phyloP scores from a whole-genome alignment of 1,140 invertebrate species.

The Mesaphorura yosii region DNA sequence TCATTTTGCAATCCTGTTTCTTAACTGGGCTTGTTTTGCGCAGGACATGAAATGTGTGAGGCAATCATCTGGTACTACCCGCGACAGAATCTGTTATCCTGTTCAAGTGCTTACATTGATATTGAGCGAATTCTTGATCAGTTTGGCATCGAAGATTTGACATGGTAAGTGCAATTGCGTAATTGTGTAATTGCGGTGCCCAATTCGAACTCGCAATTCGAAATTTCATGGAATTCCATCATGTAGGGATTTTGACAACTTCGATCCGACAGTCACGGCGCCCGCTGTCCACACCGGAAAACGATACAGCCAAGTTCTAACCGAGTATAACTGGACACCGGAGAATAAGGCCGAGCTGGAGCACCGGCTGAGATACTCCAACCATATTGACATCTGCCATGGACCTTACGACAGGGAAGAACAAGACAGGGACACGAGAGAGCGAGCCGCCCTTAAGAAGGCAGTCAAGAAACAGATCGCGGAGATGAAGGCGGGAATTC shows the following conservation, averaged over 20 bases:
- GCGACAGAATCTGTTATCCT: neutral
- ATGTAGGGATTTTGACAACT: neutral
- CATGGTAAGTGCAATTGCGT: neutral
- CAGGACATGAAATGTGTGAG: conserved; percentile 8
- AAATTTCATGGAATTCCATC: neutral
- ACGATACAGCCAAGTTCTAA: conserved; percentile 5
- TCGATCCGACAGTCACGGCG: neutral
- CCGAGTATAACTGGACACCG: neutral
- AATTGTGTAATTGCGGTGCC: neutral
- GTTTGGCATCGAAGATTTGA: conserved; percentile 3
- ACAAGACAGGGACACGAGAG: too few species aligned
- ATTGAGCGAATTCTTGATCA: neutral
- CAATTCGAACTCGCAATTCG: neutral
- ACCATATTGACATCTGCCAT: neutral
- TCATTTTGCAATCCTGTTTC: neutral
- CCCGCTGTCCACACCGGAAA: neutral
- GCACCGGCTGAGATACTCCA: neutral
- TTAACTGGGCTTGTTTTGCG: neutral
- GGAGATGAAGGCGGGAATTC: too few species aligned
- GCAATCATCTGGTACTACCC: conserved; percentile 9
- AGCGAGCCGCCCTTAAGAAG: too few species aligned
- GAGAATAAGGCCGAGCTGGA: neutral
- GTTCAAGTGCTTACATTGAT: neutral
- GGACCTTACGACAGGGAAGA: too few species aligned
- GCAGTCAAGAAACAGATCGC: too few species aligned